These are phyloP conservation scores for Epistrophe grossulariae DNA, from an alignment of 2,888 invertebrate genomes.

Conservation along the genomic window DNA sequence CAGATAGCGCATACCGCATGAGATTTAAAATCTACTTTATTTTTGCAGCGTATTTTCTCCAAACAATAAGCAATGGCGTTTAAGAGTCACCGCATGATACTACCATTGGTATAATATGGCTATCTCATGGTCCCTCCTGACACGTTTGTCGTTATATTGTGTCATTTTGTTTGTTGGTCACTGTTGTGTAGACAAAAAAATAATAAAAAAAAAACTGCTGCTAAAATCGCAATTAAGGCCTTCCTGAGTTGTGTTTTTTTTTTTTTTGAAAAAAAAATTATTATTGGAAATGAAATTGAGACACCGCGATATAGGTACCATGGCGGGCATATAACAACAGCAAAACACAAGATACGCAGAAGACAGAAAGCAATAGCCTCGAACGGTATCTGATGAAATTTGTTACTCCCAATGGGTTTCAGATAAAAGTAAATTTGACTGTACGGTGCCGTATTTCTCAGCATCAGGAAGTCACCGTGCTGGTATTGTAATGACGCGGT, in stretches of 20 bases:
- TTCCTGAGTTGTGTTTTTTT: conserved; percentile 48
- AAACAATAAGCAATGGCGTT: conserved; percentile 55
- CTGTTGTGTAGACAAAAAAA: neutral
- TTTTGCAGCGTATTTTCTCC: conserved; percentile 42
- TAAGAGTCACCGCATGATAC: neutral
- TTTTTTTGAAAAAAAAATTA: conserved; percentile 18
- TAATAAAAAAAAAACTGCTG: conserved; percentile 4
- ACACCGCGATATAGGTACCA: conserved; percentile 51
- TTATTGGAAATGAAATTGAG: conserved; percentile 69
- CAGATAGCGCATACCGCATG: conserved; percentile 24
- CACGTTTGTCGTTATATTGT: conserved; percentile 64
- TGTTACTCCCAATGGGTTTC: conserved; percentile 70
- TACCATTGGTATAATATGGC: conserved; percentile 25
- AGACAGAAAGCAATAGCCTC: conserved; percentile 59
- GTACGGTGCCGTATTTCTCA: conserved; percentile 62
- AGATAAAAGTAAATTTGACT: conserved; percentile 72
- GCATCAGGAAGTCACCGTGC: conserved; percentile 67
- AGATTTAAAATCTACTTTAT: conserved; percentile 46
- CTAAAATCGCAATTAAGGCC: conserved; percentile 68
- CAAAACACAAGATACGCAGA: conserved; percentile 49
- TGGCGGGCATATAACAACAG: conserved; percentile 22
- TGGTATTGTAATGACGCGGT: conserved; percentile 40
- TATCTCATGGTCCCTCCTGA: conserved; percentile 49
- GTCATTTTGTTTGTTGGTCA: conserved; percentile 43
- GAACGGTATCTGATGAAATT: conserved; percentile 70